phyloP scores from a whole-genome alignment of 2,113 vertebrate genomes.

The Vidua macroura region DNA sequence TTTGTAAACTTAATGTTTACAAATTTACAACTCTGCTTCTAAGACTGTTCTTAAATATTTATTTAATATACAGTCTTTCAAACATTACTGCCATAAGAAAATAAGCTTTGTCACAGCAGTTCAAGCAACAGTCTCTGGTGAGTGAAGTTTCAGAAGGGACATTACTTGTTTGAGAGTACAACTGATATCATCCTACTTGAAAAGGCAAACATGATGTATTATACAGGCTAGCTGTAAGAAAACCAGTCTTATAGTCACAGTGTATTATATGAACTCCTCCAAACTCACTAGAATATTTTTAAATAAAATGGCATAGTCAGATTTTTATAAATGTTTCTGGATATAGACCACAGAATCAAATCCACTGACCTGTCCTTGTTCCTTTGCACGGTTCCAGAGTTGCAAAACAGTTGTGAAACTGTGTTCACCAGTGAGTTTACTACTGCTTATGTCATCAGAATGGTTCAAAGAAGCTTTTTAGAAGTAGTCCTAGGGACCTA shows the following conservation, averaged over 20 bases:
- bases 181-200: neutral
- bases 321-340: neutral
- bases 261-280: neutral
- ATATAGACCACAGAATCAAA: neutral
- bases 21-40: conserved; percentile 10
- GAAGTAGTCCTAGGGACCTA: neutral
- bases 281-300: neutral
- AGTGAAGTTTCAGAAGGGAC: neutral
- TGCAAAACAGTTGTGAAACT: neutral
- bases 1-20: neutral
- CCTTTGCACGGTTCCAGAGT: neutral
- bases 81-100: conserved; percentile 12
- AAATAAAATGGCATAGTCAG: neutral
- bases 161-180: neutral
- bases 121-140: neutral
- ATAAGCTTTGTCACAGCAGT: conserved; percentile 8
- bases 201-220: neutral
- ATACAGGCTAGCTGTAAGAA: neutral
- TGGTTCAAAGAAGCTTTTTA: neutral
- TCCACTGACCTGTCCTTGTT: neutral
- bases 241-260: neutral
- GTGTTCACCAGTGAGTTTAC: neutral
- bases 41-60: conserved; percentile 17
- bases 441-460: neutral
- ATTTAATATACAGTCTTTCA: neutral